phyloP scores from a whole-genome alignment of 2,797 vertebrate species.

The Pseudochaenichthys georgianus region DNA sequence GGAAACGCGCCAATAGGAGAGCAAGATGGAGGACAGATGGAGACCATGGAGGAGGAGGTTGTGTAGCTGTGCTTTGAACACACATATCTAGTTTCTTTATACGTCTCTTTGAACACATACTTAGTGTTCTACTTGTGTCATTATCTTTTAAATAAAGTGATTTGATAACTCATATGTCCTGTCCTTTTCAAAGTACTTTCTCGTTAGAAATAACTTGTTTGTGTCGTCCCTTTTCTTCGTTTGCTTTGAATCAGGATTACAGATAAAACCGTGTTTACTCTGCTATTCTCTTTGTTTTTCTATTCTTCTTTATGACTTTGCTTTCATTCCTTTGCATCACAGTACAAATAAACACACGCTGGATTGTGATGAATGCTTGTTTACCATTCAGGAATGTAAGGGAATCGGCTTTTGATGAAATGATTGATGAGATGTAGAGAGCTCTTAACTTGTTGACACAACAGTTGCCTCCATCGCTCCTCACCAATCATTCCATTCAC shows the following conservation, averaged over 20 bases:
- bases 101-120: neutral
- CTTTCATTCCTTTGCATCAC: neutral
- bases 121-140: too few relatives aligned
- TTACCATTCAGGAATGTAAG: neutral
- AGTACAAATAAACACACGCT: neutral
- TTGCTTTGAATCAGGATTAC: neutral
- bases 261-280: neutral
- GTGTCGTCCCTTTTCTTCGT: neutral
- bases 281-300: neutral
- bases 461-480: neutral
- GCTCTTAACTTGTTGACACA: constrained; percentile 6
- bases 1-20: too few relatives aligned
- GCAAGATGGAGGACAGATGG: neutral
- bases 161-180: too few relatives aligned
- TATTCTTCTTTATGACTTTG: neutral
- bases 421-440: constrained; percentile 28
- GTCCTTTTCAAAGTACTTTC: neutral
- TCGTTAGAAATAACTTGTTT: too few relatives aligned
- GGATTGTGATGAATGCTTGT: neutral
- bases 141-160: too few relatives aligned
- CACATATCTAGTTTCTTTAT: neutral
- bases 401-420: too few relatives aligned
- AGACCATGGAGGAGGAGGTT: neutral
- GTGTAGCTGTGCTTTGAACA: too few relatives aligned
- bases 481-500: constrained; percentile 6